phyloP scores from a whole-genome alignment of 2,113 vertebrate genomes.

The Trichomycterus rosablanca region DNA sequence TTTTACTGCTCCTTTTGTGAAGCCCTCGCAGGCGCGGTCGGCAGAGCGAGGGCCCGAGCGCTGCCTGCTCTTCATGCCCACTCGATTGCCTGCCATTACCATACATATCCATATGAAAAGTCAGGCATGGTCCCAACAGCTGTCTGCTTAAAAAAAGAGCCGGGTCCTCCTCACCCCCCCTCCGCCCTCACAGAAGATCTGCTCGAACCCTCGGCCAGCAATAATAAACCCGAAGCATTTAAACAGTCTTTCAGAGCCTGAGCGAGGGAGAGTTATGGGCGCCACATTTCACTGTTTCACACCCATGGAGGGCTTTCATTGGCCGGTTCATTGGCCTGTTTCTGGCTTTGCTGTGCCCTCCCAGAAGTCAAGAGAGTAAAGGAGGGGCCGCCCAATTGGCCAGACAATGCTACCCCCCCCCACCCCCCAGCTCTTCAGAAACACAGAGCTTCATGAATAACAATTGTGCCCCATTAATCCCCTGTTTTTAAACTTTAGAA shows the following conservation, averaged over 20 bases:
- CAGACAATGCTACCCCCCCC: conserved; percentile 47
- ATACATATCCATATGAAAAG: conserved; percentile 99
- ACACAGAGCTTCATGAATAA: neutral
- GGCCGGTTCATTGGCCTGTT: conserved; percentile 78
- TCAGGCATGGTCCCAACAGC: conserved; percentile 98
- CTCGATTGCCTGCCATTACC: conserved; percentile 99
- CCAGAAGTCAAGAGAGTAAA: conserved; percentile 59
- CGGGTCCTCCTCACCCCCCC: conserved; percentile 52
- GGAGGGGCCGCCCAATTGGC: conserved; percentile 42
- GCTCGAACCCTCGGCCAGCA: conserved; percentile 90
- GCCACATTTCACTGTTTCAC: conserved; percentile 88
- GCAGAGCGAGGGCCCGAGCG: conserved; percentile 82
- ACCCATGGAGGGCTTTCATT: conserved; percentile 72
- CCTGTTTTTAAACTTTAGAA: neutral
- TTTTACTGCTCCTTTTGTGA: conserved; percentile 99
- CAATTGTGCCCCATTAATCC: neutral
- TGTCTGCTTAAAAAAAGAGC: conserved; percentile 88
- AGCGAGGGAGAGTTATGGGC: conserved; percentile 78
- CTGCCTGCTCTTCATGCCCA: conserved; percentile 98
- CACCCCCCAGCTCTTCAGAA: conserved; percentile 12
- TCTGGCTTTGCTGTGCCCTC: conserved; percentile 79
- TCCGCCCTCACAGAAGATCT: conserved; percentile 78
- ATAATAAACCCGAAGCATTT: conserved; percentile 99
- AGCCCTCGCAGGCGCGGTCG: conserved; percentile 93
- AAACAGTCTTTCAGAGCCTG: conserved; percentile 86